Conservation (phyloP, 1,140 invertebrate species). For the Papilio xuthus region DNA sequence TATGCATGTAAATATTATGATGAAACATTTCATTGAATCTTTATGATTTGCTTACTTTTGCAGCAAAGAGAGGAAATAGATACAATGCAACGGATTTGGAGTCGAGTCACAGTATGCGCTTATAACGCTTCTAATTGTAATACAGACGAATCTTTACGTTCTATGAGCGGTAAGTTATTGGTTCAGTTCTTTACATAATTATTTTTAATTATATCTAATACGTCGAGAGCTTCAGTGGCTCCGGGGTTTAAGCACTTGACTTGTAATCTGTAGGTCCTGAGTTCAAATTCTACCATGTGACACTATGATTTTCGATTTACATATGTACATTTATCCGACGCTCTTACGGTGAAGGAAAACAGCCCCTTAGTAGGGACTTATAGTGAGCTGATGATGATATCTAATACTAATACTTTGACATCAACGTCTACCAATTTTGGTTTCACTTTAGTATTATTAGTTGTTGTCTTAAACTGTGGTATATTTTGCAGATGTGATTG, state of each 20-base stretch:
- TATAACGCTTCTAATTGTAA: slow-evolving; percentile 63
- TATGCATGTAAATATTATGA: neutral
- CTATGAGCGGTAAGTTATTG: slow-evolving; percentile 66
- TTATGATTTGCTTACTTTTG: slow-evolving; percentile 27
- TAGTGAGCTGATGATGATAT: no score
- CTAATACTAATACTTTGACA: neutral
- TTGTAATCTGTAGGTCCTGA: no score
- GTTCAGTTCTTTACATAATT: neutral
- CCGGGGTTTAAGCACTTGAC: no score
- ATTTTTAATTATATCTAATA: neutral
- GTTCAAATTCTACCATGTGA: no score
- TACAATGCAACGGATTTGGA: slow-evolving; percentile 75
- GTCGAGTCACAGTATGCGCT: slow-evolving; percentile 65
- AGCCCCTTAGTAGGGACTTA: no score
- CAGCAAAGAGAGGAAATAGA: slow-evolving; percentile 73
- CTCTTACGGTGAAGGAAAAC: no score
- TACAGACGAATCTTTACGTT: slow-evolving; percentile 58
- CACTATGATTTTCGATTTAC: no score
- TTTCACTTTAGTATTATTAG: neutral
- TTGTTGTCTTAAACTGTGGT: neutral
- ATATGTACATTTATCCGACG: no score
- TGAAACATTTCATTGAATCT: slow-evolving; percentile 9
- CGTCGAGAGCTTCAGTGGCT: no score
- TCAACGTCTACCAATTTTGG: neutral
- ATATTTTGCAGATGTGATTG: slow-evolving; percentile 67